phyloP scores from a whole-genome alignment of 1,140 invertebrate genomes.

The Euwallacea similis region DNA sequence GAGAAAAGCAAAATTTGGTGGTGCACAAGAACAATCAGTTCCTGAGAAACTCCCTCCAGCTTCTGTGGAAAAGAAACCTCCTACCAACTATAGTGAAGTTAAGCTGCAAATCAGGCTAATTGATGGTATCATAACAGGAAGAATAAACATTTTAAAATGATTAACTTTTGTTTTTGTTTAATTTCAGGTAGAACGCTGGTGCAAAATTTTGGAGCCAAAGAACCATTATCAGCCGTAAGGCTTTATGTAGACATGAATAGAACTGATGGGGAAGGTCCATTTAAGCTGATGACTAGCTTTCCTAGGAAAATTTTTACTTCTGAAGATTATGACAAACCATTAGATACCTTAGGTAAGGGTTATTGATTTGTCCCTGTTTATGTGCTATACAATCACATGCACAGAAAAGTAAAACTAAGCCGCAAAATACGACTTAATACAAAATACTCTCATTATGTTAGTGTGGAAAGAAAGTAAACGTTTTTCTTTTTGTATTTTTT shows the following conservation, averaged over 20 bases:
- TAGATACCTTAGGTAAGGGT: conserved; percentile 73
- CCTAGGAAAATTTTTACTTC: conserved; percentile 81
- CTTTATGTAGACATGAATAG: conserved; percentile 79
- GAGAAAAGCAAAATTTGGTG: conserved; percentile 67
- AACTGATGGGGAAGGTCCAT: conserved; percentile 64
- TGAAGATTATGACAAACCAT: conserved; percentile 86
- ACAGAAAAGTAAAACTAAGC: no score
- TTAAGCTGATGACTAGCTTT: conserved; percentile 83
- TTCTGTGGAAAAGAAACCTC: conserved; percentile 45
- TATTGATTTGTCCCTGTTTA: neutral
- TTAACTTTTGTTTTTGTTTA: conserved; percentile 12
- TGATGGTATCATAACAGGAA: conserved; percentile 59
- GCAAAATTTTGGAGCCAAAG: conserved; percentile 82
- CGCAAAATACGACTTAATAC: no score
- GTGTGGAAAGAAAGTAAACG: neutral
- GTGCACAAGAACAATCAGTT: conserved; percentile 25
- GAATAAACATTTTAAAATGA: neutral
- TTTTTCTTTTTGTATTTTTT: neutral
- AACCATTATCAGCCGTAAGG: conserved; percentile 86
- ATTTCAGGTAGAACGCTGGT: conserved; percentile 65
- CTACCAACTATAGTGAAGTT: conserved; percentile 61
- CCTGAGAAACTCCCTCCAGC: conserved; percentile 26
- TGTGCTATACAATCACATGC: neutral
- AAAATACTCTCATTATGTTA: neutral
- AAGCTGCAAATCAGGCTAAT: conserved; percentile 71